phyloP scores from a whole-genome alignment of 2,888 invertebrate species.

The Oxystoma pomonae region DNA sequence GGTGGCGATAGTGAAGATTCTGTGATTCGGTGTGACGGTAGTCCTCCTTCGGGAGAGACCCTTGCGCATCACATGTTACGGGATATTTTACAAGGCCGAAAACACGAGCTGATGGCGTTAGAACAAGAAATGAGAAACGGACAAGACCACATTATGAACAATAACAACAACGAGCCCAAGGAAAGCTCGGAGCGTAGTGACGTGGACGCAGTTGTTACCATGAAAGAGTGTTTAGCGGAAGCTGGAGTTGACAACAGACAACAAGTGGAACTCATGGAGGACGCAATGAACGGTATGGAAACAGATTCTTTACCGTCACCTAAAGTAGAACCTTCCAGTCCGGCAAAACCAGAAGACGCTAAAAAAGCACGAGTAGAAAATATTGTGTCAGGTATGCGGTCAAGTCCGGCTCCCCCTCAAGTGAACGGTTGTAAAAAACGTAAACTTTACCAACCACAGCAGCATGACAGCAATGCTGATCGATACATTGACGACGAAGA shows the following conservation, averaged over 20 bases:
- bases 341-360: slow-evolving; percentile 61
- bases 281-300: slow-evolving; percentile 59
- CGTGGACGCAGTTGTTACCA: slow-evolving; percentile 29
- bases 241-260: slow-evolving; percentile 54
- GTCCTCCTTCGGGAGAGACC: slow-evolving; percentile 53
- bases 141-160: slow-evolving; percentile 47
- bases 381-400: slow-evolving; percentile 90
- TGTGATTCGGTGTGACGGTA: slow-evolving; percentile 54
- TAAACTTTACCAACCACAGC: slow-evolving; percentile 93
- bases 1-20: slow-evolving; percentile 47
- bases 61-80: slow-evolving; percentile 81
- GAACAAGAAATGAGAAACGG: slow-evolving; percentile 63
- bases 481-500: slow-evolving; percentile 67
- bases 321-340: slow-evolving; percentile 55
- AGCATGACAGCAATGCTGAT: slow-evolving; percentile 71
- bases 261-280: slow-evolving; percentile 54
- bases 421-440: slow-evolving; percentile 94
- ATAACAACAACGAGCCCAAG: slow-evolving; percentile 52
- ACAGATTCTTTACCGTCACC: slow-evolving; percentile 59
- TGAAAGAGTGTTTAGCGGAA: slow-evolving; percentile 59
- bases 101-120: slow-evolving; percentile 72
- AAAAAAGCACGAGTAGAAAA: slow-evolving; percentile 94
- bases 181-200: slow-evolving; percentile 43
- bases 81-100: slow-evolving; percentile 85
- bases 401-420: slow-evolving; percentile 76